Conservation (phyloP, 2,113 vertebrate genomes). For the Laticauda laticaudata region DNA sequence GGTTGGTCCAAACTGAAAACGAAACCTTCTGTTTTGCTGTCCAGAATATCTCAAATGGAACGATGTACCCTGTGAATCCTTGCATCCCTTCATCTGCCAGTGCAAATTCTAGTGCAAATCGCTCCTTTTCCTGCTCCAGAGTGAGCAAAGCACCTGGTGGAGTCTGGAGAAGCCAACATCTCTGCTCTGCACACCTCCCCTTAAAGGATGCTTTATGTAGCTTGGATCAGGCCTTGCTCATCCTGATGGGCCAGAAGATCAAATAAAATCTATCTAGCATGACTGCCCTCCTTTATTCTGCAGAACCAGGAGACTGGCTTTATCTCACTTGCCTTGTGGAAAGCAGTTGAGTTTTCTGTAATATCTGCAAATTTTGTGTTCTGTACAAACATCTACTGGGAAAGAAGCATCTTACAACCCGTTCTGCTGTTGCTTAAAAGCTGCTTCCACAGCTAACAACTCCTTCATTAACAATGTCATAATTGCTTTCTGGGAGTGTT, state of each 20-base stretch:
- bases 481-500: too few relatives aligned
- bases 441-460: too few relatives aligned
- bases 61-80: fast-evolving
- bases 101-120: neutral
- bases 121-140: too few relatives aligned
- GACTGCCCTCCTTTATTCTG: neutral
- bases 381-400: too few relatives aligned
- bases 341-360: too few relatives aligned
- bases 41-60: neutral
- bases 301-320: neutral
- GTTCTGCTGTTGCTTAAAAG: too few relatives aligned
- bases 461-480: too few relatives aligned
- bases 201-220: neutral
- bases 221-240: neutral
- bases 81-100: neutral
- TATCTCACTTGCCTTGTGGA: too few relatives aligned
- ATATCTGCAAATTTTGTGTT: too few relatives aligned
- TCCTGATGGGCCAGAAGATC: neutral
- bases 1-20: too few relatives aligned
- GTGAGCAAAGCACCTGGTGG: neutral
- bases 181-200: neutral
- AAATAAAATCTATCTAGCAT: neutral
- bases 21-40: too few relatives aligned
- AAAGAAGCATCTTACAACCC: too few relatives aligned
- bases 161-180: neutral